These are phyloP conservation scores for Antechinus flavipes DNA, from an alignment of 2,113 vertebrate genomes.

Conservation along the genomic window DNA sequence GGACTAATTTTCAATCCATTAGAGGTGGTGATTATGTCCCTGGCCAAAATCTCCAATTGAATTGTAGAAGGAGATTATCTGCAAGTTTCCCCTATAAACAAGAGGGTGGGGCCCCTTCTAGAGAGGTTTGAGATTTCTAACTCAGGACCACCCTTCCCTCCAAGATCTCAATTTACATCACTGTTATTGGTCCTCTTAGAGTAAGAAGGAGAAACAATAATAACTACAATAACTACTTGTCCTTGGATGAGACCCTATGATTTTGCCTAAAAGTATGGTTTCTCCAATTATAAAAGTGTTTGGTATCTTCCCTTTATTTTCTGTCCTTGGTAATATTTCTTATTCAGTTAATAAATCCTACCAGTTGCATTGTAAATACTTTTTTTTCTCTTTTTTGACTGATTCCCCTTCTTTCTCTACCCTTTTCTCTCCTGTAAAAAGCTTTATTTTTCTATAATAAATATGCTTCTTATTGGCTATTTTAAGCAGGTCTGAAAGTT, in stretches of 20 bases:
- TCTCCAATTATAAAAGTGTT: not conserved
- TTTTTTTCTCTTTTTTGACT: not conserved
- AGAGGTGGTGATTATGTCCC: too few species aligned
- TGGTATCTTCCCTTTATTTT: not conserved
- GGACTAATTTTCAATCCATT: too few species aligned
- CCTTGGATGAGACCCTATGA: not conserved
- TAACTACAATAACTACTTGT: not conserved
- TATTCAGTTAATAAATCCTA: not conserved
- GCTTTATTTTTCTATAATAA: not conserved
- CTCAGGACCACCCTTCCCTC: too few species aligned
- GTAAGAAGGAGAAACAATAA: not conserved
- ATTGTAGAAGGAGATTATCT: too few species aligned
- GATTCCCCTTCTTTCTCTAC: not conserved
- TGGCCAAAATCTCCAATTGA: too few species aligned
- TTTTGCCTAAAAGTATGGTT: not conserved
- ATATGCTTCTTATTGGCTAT: not conserved
- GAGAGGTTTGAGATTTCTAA: too few species aligned
- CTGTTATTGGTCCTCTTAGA: not conserved
- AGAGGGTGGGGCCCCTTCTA: too few species aligned
- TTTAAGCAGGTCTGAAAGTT: not conserved
- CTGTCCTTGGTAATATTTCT: not conserved
- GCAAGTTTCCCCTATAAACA: too few species aligned
- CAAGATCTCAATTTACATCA: too few species aligned
- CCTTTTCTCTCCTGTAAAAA: not conserved
- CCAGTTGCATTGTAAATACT: not conserved